Percentiles rank a stretch among this genome's conserved stretches.
These are phyloP conservation scores for Peromyscus attwateri DNA, from an alignment of 2,797 vertebrate genomes.

Conservation along the genomic window DNA sequence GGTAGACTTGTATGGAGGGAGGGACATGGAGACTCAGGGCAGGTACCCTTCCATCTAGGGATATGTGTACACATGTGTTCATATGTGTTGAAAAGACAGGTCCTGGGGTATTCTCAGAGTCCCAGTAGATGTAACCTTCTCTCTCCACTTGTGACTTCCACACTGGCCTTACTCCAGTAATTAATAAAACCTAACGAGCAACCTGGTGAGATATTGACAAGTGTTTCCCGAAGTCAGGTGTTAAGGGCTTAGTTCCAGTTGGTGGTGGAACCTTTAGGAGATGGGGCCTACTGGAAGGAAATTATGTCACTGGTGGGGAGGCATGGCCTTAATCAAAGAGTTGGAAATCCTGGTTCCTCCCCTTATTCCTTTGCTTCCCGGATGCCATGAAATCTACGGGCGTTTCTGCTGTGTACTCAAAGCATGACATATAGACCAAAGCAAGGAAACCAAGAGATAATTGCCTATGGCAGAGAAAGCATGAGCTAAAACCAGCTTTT, in stretches of 20 bases:
- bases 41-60: not conserved
- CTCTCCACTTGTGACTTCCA: not conserved
- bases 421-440: too few species aligned
- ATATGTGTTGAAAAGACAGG: not conserved
- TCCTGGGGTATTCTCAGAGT: not conserved
- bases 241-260: not conserved
- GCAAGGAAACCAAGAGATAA: not conserved
- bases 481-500: too few species aligned
- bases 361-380: not conserved
- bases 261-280: too few species aligned
- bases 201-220: not conserved
- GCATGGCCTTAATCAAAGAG: not conserved
- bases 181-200: not conserved
- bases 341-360: not conserved
- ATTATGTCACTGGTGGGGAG: too few species aligned
- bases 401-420: not conserved
- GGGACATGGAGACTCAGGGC: rapidly evolving
- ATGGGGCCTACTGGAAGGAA: not conserved
- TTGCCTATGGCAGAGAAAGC: not conserved
- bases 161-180: not conserved
- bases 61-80: rapidly evolving
- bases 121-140: not conserved
- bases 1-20: not conserved
- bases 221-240: too few species aligned
- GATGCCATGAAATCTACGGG: too few species aligned